Base-by-base conservation (phyloP, 2,113 vertebrate genomes). In the Mormoops blainvillei region DNA sequence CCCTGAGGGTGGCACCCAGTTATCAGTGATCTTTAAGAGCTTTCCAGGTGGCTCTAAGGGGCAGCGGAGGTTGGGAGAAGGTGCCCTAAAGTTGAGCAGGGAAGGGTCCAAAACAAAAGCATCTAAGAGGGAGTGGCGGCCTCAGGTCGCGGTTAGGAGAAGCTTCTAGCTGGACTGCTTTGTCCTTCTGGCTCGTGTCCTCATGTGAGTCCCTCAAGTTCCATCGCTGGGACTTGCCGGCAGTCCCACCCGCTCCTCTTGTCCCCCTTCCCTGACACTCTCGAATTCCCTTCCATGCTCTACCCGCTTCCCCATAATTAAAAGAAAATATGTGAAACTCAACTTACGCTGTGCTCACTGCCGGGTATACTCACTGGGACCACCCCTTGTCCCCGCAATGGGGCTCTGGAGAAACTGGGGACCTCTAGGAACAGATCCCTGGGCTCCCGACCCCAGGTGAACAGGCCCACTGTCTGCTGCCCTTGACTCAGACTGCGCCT, bases 61-160 rank as follows among this genome's bases (percentile, higher is more conserved):
- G 18, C 26, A 82, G 52, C 56, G 8, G 31, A 7, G 68, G 68
- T 26, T 70, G 52, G 63, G 83, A 81, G 18, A 18, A 5, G 80
- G 3, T 26, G 6, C 33, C 63, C 5, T 15, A 38, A 67, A 68
- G n/a, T n/a, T n/a, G n/a, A n/a, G n/a, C n/a, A n/a, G n/a, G n/a
- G n/a, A n/a, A n/a, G 56, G 68, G 14, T 0, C n/a, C 24, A 13
- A 61, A 24, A 50, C n/a, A 2, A 9, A 82, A 86, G n/a, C 43
- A 26, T 6, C 61, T 24, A 13, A 48, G 31, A 24, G 41, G 5
- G 4, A 15, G 14, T 1, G 7, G 4, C 3, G 0, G 12, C 2
- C 9, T 12, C 26, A 4, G 20, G 36, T 14, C 87, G 24, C 1
- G 13, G 19, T 45, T 76, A n/a, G n/a, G n/a, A 22, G 43, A 33